Evolutionary conservation across 2,797 vertebrate genomes (phyloP), one percentile per base, ranked within the genome.

Genomic region (Premnoplex brunnescens): DNA sequence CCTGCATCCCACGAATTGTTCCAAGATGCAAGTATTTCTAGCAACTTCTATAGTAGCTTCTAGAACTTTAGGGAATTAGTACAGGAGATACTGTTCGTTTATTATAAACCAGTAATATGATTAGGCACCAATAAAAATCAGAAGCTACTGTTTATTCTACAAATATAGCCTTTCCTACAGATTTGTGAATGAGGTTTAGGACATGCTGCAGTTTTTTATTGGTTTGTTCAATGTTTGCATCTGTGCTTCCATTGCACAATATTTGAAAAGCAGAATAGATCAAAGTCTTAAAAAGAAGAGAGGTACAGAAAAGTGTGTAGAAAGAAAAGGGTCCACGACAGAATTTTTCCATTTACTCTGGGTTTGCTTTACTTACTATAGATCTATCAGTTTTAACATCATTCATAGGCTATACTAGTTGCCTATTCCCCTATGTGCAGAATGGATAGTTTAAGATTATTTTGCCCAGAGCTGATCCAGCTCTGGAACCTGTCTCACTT

Each of bases 21-120:
- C 37, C 46, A 85, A 66, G 55, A 66, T 43, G 11, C 19, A 81
- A 75, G 37, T n/a, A 62, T 44, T 93, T 91, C 59, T 69, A 79
- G 22, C 14, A 82, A 28, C 23, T 56, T 73, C 75, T 87, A 9
- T 15, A 58, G 37, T 3, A 75, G 8, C 55, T 76, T 87, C 71
- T 81, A 75, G 55, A 81, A 66, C 51, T 82, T 85, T 2, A 54
- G 39, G 36, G 46, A 72, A 82, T 89, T 62, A 73, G 39, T 43
- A 72, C 10, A 59, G 54, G 41, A 84, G 19, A 73, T 37, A 36
- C 1, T 8, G 17, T 54, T 77, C 78, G 30, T 78, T 93, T 92
- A 48, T 46, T 49, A 73, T 62, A 82, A 91, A 73, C 16, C 19
- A 69, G 39, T 62, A 48, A 56, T 17, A 56, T 12, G 44, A 56